Base-by-base conservation (phyloP, 2,113 vertebrate genomes). In the Tychaedon coryphoeus region DNA sequence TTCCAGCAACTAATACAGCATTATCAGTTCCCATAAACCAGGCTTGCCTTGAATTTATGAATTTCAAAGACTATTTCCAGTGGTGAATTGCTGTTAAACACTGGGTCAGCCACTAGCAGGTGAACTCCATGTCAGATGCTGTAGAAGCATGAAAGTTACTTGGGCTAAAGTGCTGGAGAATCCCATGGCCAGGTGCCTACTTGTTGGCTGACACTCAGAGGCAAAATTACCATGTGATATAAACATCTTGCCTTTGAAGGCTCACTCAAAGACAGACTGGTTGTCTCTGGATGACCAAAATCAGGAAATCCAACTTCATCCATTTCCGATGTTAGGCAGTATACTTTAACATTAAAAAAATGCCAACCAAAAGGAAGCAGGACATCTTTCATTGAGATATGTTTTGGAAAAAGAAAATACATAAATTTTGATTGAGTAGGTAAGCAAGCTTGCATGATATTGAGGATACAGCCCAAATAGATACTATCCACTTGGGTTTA, bases 1-100 rank as follows among this genome's bases (percentile, higher is more conserved):
- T 99, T 98, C 96, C 93, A 97, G 84, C 96, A 98, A 98, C 98
- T 98, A 98, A 98, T 97, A 98, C 93, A 98, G 98, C 98, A 98
- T 98, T 98, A 98, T 99, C 98, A 98, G 98, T 97, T 78, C 97
- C 97, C 95, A 92, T 97, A 94, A 93, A 96, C 96, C 60, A 88
- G 93, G 87, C 95, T 90, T 95, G 91, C 45, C 90, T 97, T 95
- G 96, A 96, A 97, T 97, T 96, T 97, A 95, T 96, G 97, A 97
- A 97, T 97, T 95, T 96, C 94, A 96, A 96, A 94, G 71, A 86
- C 88, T 61, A 51, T 81, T 97, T 95, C 75, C 86, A 91, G 74
- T 89, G 82, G 94, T 90, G 96, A 93, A 94, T 88, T 2, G 1
- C 85, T 93, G 90, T 94, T 97, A 92, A 95, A 97, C 96, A 93